A percentile compares a stretch with the other conserved stretches of the same genome.
Evolutionary conservation across 2,888 invertebrate genomes (phyloP).

Genomic region (Monoplex corrugatus): DNA sequence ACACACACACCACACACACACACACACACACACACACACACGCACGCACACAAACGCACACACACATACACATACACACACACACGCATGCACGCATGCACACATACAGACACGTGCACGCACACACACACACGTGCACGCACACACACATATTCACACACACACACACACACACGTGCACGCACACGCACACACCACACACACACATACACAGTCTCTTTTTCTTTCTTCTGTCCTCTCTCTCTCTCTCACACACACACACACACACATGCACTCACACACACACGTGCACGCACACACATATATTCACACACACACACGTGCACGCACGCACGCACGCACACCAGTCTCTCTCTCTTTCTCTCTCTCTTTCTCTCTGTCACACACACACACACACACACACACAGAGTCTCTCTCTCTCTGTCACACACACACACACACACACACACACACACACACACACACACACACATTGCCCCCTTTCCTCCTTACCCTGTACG

Average conservation of each 20-base stretch:
- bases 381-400: constrained; percentile 16
- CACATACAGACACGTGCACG: not conserved
- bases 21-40: not conserved
- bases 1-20: not conserved
- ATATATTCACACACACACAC: no score
- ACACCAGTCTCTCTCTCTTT: not conserved
- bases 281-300: no score
- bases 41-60: not conserved
- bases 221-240: not conserved
- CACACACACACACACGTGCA: not conserved
- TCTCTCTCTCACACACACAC: not conserved
- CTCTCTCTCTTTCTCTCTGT: not conserved
- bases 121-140: not conserved
- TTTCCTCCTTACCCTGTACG: no score
- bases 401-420: constrained; percentile 22
- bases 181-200: not conserved
- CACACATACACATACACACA: not conserved
- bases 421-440: constrained; percentile 2
- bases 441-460: not conserved
- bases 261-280: not conserved
- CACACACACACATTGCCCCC: no score
- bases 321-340: not conserved
- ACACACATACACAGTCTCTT: not conserved
- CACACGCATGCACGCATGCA: not conserved
- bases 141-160: not conserved